phyloP scores from a whole-genome alignment of 2,888 invertebrate species.

The Orthonychiurus folsomi region DNA sequence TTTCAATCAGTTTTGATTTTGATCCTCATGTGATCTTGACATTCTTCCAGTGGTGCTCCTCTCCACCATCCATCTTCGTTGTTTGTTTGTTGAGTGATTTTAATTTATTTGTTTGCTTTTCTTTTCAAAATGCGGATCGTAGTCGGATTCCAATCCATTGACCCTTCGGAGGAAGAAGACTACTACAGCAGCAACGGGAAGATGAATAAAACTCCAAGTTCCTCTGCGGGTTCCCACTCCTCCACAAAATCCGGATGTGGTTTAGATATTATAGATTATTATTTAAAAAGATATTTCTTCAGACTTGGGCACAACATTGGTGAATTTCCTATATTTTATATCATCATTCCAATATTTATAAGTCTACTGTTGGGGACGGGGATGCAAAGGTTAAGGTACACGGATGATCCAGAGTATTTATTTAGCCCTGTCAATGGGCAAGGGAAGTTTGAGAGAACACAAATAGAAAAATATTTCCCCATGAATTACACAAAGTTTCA shows the following conservation, averaged over 20 bases:
- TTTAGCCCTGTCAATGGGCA: conserved; percentile 82
- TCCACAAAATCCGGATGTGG: conserved; percentile 3
- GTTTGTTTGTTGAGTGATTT: background rate
- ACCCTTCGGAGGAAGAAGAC: conserved; percentile 2
- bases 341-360: conserved; percentile 74
- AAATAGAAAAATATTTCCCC: conserved; percentile 75
- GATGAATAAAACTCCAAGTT: background rate
- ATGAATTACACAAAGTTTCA: conserved; percentile 81
- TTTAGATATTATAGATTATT: conserved; percentile 54
- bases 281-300: conserved; percentile 70
- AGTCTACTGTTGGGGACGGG: conserved; percentile 76
- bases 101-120: background rate
- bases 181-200: background rate
- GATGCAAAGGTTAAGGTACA: conserved; percentile 73
- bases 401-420: conserved; percentile 86
- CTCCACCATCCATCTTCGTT: too few relatives aligned
- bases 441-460: conserved; percentile 58
- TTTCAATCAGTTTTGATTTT: background rate
- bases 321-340: conserved; percentile 74
- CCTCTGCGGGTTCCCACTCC: background rate
- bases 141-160: conserved; percentile 32
- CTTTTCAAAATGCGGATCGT: conserved; percentile 35
- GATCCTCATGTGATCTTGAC: too few relatives aligned
- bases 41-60: background rate
- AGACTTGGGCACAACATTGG: conserved; percentile 70